phyloP scores from a whole-genome alignment of 2,888 invertebrate genomes.

The Resseliella maxima region DNA sequence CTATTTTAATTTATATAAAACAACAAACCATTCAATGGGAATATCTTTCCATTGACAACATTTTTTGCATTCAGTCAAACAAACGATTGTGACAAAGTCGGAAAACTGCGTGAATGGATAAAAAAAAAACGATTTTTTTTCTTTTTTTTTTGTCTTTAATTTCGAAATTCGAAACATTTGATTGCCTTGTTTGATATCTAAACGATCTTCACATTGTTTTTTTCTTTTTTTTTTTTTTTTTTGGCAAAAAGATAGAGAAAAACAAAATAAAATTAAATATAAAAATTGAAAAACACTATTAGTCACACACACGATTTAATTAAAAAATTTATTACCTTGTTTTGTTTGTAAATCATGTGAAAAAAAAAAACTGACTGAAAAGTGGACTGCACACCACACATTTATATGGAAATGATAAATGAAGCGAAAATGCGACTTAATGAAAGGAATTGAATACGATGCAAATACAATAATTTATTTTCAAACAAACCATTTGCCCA shows the following conservation, averaged over 20 bases:
- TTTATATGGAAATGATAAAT: background rate
- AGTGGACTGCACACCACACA: background rate
- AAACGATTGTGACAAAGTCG: background rate
- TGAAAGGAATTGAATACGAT: background rate
- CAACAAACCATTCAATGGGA: background rate
- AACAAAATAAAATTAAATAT: background rate
- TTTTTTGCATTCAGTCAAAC: background rate
- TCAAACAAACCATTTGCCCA: background rate
- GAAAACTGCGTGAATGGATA: background rate
- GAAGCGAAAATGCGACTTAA: background rate
- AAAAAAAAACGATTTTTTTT: background rate
- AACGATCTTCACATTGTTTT: background rate
- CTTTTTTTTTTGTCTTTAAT: background rate
- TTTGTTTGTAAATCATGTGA: slow-evolving; percentile 44
- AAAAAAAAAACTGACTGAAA: too few species aligned
- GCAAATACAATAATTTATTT: background rate
- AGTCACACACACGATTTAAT: background rate
- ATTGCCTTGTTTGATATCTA: slow-evolving; percentile 21
- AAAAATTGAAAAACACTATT: background rate
- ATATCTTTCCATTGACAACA: background rate
- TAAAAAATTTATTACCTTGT: slow-evolving; percentile 26
- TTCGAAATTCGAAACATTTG: slow-evolving; percentile 17
- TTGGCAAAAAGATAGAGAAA: background rate
- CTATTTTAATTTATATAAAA: background rate
- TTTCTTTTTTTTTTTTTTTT: too few species aligned